Evolutionary conservation across 2,888 invertebrate species (phyloP).

Genomic region (Prosapia bicincta): DNA sequence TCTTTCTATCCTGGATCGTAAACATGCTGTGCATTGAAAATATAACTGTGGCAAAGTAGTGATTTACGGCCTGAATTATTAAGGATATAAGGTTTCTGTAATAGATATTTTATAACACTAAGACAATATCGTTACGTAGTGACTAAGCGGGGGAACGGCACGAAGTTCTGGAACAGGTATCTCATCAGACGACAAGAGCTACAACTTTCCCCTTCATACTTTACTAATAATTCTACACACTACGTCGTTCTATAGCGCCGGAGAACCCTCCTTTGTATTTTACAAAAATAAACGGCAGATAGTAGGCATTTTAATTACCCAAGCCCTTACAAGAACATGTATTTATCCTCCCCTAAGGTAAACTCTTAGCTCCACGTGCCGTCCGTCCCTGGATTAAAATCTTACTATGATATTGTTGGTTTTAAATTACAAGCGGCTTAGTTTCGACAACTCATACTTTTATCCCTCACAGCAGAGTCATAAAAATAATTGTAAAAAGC

Average conservation of each 20-base stretch:
- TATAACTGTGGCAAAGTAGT: too few species aligned
- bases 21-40: too few species aligned
- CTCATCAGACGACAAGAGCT: neutral
- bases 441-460: neutral
- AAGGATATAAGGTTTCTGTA: too few species aligned
- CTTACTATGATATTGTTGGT: neutral
- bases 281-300: neutral
- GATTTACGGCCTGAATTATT: too few species aligned
- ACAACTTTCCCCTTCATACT: neutral
- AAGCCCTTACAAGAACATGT: neutral
- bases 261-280: neutral
- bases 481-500: too few species aligned
- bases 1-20: too few species aligned
- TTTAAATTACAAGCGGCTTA: neutral
- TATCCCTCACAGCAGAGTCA: too few species aligned
- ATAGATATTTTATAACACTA: too few species aligned
- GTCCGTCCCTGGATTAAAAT: neutral
- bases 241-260: neutral
- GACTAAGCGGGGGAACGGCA: too few species aligned
- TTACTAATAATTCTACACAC: neutral
- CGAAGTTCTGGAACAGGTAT: too few species aligned
- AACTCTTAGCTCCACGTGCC: neutral
- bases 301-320: neutral
- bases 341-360: neutral
- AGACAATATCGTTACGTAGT: too few species aligned